Evolutionary conservation across 2,113 vertebrate genomes (phyloP).

Genomic region (Anarrhichthys ocellatus): DNA sequence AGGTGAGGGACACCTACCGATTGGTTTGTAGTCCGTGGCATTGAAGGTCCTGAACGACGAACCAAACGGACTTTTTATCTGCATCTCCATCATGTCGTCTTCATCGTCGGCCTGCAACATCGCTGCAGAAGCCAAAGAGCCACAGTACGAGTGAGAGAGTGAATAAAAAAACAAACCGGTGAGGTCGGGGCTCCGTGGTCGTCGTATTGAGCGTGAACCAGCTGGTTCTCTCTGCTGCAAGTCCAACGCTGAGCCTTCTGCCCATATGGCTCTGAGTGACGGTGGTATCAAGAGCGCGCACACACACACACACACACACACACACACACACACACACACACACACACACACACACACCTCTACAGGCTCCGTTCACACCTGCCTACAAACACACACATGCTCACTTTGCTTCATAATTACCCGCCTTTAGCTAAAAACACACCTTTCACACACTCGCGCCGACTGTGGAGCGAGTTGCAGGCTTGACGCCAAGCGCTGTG

Average conservation of each 20-base stretch:
- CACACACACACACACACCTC: constrained; percentile 46
- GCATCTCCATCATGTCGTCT: constrained; percentile 96
- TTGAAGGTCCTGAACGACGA: constrained; percentile 99
- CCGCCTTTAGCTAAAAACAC: constrained; percentile 35
- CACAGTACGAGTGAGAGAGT: constrained; percentile 16
- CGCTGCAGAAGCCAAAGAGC: constrained; percentile 80
- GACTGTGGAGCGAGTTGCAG: constrained; percentile 28
- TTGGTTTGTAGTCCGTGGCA: constrained; percentile 99
- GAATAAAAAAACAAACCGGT: not conserved
- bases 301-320: constrained; percentile 12
- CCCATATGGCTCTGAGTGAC: constrained; percentile 64
- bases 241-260: constrained; percentile 53
- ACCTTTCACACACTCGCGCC: constrained; percentile 49
- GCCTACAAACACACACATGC: constrained; percentile 48
- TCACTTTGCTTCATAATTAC: constrained; percentile 40
- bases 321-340: constrained; percentile 24
- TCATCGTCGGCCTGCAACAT: constrained; percentile 99
- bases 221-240: constrained; percentile 63
- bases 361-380: constrained; percentile 60
- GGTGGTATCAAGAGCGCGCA: constrained; percentile 28
- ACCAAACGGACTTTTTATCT: constrained; percentile 99
- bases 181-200: not conserved
- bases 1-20: constrained; percentile 83
- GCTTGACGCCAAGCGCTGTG: constrained; percentile 7
- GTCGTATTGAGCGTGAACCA: constrained; percentile 44